A percentile compares a stretch with the other conserved stretches of the same genome.
phyloP scores from a whole-genome alignment of 2,113 vertebrate genomes.

The Heterocephalus glaber region DNA sequence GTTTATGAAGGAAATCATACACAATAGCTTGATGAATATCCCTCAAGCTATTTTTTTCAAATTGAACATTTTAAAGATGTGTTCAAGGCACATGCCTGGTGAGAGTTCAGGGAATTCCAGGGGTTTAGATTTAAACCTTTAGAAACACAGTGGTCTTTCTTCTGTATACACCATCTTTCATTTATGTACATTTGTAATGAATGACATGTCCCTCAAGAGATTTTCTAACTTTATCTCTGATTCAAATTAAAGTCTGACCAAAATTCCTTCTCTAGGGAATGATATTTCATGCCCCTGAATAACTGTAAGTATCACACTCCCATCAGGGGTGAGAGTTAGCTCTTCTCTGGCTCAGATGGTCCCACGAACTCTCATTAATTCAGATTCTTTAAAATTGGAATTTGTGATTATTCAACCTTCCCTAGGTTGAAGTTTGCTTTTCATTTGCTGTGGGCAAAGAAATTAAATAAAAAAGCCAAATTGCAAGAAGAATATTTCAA shows the following conservation, averaged over 20 bases:
- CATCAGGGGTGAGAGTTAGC: no score
- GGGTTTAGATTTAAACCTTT: background rate
- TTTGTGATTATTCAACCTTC: constrained; percentile 12
- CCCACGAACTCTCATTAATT: constrained; percentile 45
- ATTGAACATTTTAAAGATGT: background rate
- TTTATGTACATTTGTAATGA: constrained; percentile 63
- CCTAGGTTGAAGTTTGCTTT: constrained; percentile 13
- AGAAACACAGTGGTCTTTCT: background rate
- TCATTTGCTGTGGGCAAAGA: constrained; percentile 35
- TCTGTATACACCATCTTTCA: background rate
- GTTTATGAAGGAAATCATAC: background rate
- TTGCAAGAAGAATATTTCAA: background rate
- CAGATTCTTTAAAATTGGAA: constrained; percentile 2
- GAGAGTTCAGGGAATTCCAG: background rate
- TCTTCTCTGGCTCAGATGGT: constrained; percentile 26
- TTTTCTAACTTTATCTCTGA: constrained; percentile 71
- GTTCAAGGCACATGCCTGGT: background rate
- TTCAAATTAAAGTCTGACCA: constrained; percentile 67
- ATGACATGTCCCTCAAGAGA: constrained; percentile 49
- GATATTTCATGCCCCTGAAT: background rate
- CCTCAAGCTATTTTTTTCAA: background rate
- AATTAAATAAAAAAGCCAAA: constrained; percentile 31
- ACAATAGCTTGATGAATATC: background rate
- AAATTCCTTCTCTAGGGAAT: constrained; percentile 60
- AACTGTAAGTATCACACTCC: constrained; percentile 28